Evolutionary conservation across 2,888 invertebrate species (phyloP).

Genomic region (Neoitamus cyanurus): DNA sequence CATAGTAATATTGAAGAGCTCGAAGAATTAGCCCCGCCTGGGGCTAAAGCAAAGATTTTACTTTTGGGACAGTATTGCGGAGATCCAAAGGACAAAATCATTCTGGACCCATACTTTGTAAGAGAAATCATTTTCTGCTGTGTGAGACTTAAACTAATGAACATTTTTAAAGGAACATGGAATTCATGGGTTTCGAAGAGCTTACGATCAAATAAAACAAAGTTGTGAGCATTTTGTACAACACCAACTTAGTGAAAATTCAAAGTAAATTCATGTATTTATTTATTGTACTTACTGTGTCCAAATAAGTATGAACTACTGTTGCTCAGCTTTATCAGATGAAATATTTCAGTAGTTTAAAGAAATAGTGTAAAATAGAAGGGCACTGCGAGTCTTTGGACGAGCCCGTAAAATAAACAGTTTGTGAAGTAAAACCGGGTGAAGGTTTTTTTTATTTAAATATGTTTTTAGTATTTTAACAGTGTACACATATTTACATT

Average conservation of each 20-base stretch:
- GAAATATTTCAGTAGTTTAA: too few species aligned
- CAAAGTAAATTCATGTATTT: neutral
- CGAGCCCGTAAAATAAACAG: too few species aligned
- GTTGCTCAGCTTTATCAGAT: too few species aligned
- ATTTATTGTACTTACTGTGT: neutral
- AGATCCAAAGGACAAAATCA: conserved; percentile 75
- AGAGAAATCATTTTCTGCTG: conserved; percentile 61
- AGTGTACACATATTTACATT: too few species aligned
- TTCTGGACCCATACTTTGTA: conserved; percentile 92
- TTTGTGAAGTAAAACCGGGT: too few species aligned
- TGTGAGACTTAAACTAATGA: neutral
- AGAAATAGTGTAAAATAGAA: too few species aligned
- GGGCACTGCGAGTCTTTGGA: too few species aligned
- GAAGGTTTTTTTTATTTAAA: too few species aligned
- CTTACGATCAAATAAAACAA: conserved; percentile 58
- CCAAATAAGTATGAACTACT: neutral
- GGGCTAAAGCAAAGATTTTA: conserved; percentile 76
- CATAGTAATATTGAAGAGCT: conserved; percentile 80
- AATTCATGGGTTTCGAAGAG: conserved; percentile 58
- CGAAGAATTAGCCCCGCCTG: conserved; percentile 70
- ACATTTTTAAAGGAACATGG: conserved; percentile 57
- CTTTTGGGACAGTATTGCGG: conserved; percentile 87
- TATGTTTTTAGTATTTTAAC: too few species aligned
- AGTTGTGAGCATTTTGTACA: conserved; percentile 57
- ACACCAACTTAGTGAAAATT: conserved; percentile 47